phyloP scores from a whole-genome alignment of 2,888 invertebrate genomes.

The Dasypogon diadema region DNA sequence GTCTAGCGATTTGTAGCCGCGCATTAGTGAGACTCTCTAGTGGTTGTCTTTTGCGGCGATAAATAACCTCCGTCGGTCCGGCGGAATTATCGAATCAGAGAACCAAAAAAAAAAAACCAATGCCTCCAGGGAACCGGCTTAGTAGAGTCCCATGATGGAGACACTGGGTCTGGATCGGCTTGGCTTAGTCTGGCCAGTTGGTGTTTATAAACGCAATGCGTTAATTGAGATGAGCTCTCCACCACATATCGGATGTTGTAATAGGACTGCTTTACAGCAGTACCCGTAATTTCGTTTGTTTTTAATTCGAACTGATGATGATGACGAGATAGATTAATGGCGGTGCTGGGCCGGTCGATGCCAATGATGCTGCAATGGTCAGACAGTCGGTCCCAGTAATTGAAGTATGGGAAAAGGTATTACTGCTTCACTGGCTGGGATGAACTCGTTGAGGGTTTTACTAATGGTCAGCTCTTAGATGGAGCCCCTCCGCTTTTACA shows the following conservation, averaged over 20 bases:
- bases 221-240: conserved; percentile 27
- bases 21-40: background rate
- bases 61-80: conserved; percentile 8
- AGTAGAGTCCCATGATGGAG: background rate
- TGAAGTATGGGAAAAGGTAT: too few relatives aligned
- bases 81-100: conserved; percentile 38
- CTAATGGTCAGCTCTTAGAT: too few relatives aligned
- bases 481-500: too few relatives aligned
- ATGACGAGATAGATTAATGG: too few relatives aligned
- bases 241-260: conserved; percentile 32
- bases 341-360: too few relatives aligned
- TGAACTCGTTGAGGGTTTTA: too few relatives aligned
- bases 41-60: conserved; percentile 18
- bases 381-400: too few relatives aligned
- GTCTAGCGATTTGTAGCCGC: conserved; percentile 7
- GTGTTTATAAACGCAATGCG: background rate
- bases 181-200: too few relatives aligned
- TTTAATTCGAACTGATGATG: conserved; percentile 11
- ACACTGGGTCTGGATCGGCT: conserved; percentile 22
- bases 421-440: too few relatives aligned
- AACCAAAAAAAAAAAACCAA: background rate
- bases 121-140: background rate
- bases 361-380: too few relatives aligned
- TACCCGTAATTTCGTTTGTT: conserved; percentile 14
- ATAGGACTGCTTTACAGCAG: conserved; percentile 15